A percentile compares a stretch with the other conserved stretches of the same genome.
Conservation (phyloP, 1,140 invertebrate genomes). For the Pentalonia nigronervosa region DNA sequence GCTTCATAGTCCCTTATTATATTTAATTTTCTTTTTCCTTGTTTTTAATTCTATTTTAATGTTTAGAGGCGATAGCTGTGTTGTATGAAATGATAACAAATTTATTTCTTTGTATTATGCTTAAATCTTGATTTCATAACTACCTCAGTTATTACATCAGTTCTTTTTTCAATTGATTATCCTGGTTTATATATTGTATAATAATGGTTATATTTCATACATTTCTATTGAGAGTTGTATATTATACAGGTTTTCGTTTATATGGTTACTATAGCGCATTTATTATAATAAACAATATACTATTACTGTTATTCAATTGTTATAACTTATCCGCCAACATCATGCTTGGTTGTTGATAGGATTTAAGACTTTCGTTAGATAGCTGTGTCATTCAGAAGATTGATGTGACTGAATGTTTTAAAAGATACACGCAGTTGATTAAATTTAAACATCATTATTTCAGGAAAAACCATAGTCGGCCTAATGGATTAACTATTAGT, state of each 20-base stretch:
- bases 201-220: not conserved
- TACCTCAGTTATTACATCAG: not conserved
- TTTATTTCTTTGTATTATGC: not conserved
- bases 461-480: not conserved
- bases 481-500: slow-evolving; percentile 53
- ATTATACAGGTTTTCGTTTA: not conserved
- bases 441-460: slow-evolving; percentile 45
- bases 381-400: slow-evolving; percentile 31
- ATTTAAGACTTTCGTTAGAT: slow-evolving; percentile 19
- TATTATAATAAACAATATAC: not conserved
- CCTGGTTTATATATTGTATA: not conserved
- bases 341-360: not conserved
- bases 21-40: not conserved
- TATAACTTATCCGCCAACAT: not conserved
- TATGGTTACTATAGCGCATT: not conserved
- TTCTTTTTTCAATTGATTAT: not conserved
- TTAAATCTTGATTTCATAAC: not conserved
- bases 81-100: not conserved
- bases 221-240: not conserved
- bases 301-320: not conserved
- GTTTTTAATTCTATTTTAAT: not conserved
- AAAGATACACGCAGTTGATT: not conserved
- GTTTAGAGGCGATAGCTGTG: not conserved
- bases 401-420: slow-evolving; percentile 25
- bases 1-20: not conserved